Conservation (phyloP, 2,113 vertebrate genomes). For the Rhodinocichla rosea region DNA sequence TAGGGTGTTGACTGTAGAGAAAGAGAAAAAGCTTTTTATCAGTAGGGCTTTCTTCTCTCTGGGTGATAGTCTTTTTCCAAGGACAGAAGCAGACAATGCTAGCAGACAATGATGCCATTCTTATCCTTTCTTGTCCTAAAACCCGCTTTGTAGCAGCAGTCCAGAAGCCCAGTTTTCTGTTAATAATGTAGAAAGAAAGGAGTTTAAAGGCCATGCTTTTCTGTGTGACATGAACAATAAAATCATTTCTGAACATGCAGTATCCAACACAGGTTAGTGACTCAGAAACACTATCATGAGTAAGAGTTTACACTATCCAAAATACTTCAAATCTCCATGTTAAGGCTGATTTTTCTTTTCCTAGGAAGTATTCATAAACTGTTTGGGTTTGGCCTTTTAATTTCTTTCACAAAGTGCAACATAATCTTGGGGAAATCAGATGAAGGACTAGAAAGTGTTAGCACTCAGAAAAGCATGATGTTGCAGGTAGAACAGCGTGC, state of each 20-base stretch:
- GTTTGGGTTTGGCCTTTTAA: not conserved
- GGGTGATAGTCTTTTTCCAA: not conserved
- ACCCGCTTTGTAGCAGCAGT: not conserved
- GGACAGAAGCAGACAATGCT: not conserved
- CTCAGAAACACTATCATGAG: accelerated
- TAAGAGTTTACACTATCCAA: not conserved
- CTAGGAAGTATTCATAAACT: accelerated
- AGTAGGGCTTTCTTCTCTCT: not conserved
- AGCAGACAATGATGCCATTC: not conserved
- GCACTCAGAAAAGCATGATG: not conserved
- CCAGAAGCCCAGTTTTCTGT: not conserved
- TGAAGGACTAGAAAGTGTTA: not conserved
- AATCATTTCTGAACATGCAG: not conserved
- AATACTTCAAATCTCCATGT: not conserved
- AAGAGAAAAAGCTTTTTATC: not conserved
- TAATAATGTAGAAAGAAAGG: not conserved
- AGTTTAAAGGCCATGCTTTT: not conserved
- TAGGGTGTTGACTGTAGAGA: not conserved
- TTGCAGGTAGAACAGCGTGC: not conserved
- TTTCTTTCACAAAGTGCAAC: not conserved
- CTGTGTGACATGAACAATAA: not conserved
- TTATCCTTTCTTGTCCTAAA: not conserved
- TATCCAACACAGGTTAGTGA: not conserved
- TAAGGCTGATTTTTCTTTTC: not conserved
- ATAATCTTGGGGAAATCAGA: not conserved